Evolutionary conservation across 1,140 invertebrate genomes (phyloP), one percentile per base, ranked within the genome.

Genomic region (Platyscapa corneri): DNA sequence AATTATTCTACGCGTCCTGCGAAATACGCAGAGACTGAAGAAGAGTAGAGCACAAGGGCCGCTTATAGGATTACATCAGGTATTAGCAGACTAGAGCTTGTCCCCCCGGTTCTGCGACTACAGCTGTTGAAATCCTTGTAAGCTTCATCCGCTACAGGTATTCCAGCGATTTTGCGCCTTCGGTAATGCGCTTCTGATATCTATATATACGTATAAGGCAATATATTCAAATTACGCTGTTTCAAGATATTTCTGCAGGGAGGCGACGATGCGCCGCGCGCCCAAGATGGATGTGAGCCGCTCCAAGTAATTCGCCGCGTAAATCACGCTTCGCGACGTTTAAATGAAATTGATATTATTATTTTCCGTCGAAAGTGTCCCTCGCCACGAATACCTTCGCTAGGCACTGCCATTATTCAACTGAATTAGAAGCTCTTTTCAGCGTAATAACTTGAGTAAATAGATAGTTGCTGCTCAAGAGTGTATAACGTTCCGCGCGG

Each of bases 61-160:
- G 89, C 89, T 91, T 91, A 91, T 91, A 80, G 90, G 90, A 91
- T 91, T 91, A 91, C 88, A 88, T 70, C 14, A 84, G 84, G 89
- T 89, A 89, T 90, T 90, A 90, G 89, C 77, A 76, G 88, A 86
- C 82, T 76, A n/a, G 83, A 89, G 88, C 88, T 60, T 87, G 86
- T 87, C 88, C 88, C 85, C 83, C 82, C 72, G 86, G 64, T 86
- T 86, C 65, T 72, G 37, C 82, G 5, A 39, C 70, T n/a, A n/a
- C 37, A 30, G 49, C 56, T 27, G 30, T 32, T 53, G 46, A 86
- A 79, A 86, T 84, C 82, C 86, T 72, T 64, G 82, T 86, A 86
- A 86, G 82, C 86, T 65, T 46, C 39, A 27, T 60, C 78, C 65
- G 42, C 67, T 32, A 46, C 77, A 85, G 84, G 84, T 85, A 85